Evolutionary conservation across 2,797 vertebrate genomes (phyloP), one percentile per base, ranked within the genome.

Genomic region (Pseudochromis fuscus): DNA sequence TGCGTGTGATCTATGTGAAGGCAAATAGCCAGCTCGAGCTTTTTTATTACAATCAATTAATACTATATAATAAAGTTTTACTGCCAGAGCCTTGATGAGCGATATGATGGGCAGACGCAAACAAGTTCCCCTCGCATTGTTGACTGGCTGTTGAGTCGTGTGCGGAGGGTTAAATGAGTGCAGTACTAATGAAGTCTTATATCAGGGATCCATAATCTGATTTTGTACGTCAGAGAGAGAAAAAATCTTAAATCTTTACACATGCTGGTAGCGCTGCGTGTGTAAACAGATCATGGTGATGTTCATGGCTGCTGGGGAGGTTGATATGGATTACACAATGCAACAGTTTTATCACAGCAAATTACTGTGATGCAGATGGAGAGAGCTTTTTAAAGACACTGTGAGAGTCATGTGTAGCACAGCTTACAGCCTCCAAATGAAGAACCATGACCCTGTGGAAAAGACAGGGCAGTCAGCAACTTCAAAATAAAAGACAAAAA

Each of bases 11-110:
- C 85, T 79, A 59, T 89, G 91, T 85, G 85, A 87, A 91, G 88
- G 86, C 91, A 90, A 82, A 92, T 94, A 94, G 90, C 81, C 81
- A 59, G 70, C 53, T 75, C 35, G 35, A 80, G 89, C 83, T 90
- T 92, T 89, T 88, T 68, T 86, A 87, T 91, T 93, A 87, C 89
- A 67, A 93, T 90, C 77, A 78, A 82, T 88, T 86, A 91, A 91
- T 83, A 87, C 46, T 59, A 67, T 88, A 89, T 82, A 82, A 85
- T 87, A 71, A 91, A 84, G 64, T 86, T 87, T 85, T 77, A 67
- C 52, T 74, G 60, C 28, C n/a, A 19, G 16, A 28, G 72, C 33
- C 64, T 66, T 73, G 72, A 77, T 83, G 67, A 89, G 81, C 60
- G 65, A 78, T 68, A 58, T 4, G 55, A 68, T 44, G 37, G 59